Base-by-base conservation (phyloP, 2,888 invertebrate genomes). In the Drosophila peninsularis region DNA sequence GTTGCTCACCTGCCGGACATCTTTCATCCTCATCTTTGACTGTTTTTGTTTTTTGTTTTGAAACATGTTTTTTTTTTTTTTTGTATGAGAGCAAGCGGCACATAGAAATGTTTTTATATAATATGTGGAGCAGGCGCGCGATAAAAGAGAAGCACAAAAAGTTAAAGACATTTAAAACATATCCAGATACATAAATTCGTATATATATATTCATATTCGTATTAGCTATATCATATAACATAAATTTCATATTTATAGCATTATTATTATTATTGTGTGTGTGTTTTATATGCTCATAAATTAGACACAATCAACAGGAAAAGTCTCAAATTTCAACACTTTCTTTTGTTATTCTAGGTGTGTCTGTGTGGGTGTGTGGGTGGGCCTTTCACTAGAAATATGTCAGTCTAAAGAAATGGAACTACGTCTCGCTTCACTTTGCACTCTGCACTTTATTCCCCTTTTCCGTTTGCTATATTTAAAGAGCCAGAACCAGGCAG, bases 1-100 rank as follows among this genome's bases (percentile, higher is more conserved):
- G 73, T 86, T 90, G 83, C 91, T 92, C 94, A 95, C 95, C 95
- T 95, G 95, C 94, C 89, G 95, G 95, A 90, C 94, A 93, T 92
- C 95, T 93, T 92, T 95, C 95, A 92, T 95, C 95, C 90, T 95
- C 95, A 90, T 95, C 94, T 93, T 94, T 94, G 92, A 94, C 94
- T 92, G 95, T 95, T 95, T 93, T 79, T 75, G 36, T 64, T 64
- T 76, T 52, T 30, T 17, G 32, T 39, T 37, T 24, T 10, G 3
- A n/a, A 24, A 24, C 42, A 37, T 56, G 27, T 27, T n/a, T n/a
- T n/a, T n/a, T n/a, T n/a, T 7, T 14, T 30, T 24, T 44, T 52
- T 50, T 34, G 62, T 52, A 68, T 67, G 67, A 63, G 79, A 71
- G 53, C 79, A 86, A 83, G 81, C 83, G 44, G 82, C 85, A 83